Evolutionary conservation across 2,888 invertebrate species (phyloP), one percentile per base, ranked within the genome.

Genomic region (Pyrrhosoma nymphula): DNA sequence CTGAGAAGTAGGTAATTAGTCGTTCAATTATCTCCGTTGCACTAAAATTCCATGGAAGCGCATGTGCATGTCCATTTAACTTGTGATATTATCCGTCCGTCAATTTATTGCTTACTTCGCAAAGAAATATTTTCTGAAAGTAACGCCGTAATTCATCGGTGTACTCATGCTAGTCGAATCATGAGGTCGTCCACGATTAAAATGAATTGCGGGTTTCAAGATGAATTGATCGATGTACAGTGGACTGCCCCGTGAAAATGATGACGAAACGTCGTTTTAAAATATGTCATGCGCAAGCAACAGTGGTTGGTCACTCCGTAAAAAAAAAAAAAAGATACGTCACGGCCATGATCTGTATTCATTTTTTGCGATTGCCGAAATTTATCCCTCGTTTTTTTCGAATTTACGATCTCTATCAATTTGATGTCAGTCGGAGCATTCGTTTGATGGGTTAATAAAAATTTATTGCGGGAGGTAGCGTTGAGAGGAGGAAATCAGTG

Each of bases 391-490:
- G 82, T 82, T 82, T 14, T 35, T 20, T 60, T 47, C 47, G n/a
- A 69, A 26, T 69, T 69, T 69, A 69, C 35, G 82, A 35, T 82
- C 82, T 82, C 82, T 82, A 30, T 82, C 82, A 82, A 18, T 82
- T 82, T 30, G 14, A 35, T 35, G 82, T 16, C 82, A 82, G 35
- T 18, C 35, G 26, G n/a, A 26, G 35, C 14, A 35, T 82, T 82
- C 35, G 26, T 18, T 82, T 82, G 30, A 82, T 82, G 82, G 35
- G 10, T 30, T 30, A 35, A 82, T 82, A 82, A 82, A 82, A 82
- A 69, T 69, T 35, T 35, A 82, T 82, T 0, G 82, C n/a, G 82
- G 35, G 82, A 82, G 26, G 14, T 26, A 14, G 82, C 23, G 69
- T 0, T 26, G 69, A n/a, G 69, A 69, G 26, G n/a, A 69, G 69